These are phyloP conservation scores for Mesocricetus auratus DNA, from an alignment of 2,113 vertebrate species.

Conservation along the genomic window DNA sequence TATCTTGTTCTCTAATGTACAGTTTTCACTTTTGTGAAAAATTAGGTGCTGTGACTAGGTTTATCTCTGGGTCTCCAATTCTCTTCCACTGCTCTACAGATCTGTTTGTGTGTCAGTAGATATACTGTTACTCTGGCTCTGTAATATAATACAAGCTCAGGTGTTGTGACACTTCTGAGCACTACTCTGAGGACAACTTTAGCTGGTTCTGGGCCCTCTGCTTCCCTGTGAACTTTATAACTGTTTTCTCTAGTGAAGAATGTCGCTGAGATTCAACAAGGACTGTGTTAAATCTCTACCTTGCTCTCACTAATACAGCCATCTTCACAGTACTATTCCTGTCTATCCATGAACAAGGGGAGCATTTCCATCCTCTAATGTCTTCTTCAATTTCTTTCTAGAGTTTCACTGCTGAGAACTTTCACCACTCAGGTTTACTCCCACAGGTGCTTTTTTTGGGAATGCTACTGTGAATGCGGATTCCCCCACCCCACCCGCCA, in stretches of 20 bases:
- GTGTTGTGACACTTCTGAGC: not conserved
- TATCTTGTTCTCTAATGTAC: not conserved
- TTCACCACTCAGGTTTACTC: not conserved
- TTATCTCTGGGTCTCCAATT: not conserved
- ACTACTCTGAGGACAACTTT: too few relatives aligned
- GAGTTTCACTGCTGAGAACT: not conserved
- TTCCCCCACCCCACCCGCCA: not conserved
- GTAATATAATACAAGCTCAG: not conserved
- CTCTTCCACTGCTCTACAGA: too few relatives aligned
- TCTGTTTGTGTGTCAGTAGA: not conserved
- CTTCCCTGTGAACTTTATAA: not conserved
- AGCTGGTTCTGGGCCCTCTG: not conserved
- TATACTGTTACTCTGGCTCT: not conserved
- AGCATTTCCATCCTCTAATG: too few relatives aligned
- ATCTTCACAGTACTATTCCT: not conserved
- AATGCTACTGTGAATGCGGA: not conserved
- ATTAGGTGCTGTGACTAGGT: not conserved
- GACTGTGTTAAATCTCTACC: not conserved
- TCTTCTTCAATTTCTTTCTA: not conserved
- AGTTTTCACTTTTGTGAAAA: not conserved
- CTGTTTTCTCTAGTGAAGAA: not conserved
- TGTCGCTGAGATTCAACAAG: not conserved
- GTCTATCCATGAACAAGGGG: not conserved
- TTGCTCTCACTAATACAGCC: not conserved
- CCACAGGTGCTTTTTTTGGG: not conserved